Evolutionary conservation across 2,797 vertebrate genomes (phyloP), one percentile per base, ranked within the genome.

Genomic region (Chrysocyon brachyurus): DNA sequence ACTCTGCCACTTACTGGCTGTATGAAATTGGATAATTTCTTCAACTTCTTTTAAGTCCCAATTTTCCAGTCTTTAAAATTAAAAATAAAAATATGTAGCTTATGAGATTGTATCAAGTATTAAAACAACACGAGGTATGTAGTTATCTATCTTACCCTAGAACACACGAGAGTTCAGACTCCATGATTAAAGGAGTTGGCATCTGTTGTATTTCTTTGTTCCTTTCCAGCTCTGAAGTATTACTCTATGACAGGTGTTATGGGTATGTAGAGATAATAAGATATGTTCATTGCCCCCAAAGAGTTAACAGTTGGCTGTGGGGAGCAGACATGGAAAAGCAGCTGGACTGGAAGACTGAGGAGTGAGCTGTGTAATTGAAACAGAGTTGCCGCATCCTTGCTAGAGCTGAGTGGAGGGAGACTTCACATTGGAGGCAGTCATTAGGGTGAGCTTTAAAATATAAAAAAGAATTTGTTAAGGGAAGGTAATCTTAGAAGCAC

Each of bases 1-100:
- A 28, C 36, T 81, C 33, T 82, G 2, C 72, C 33, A 36, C 15
- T 33, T 49, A 86, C 40, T 77, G 72, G 14, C n/a, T 68, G 1
- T 36, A 17, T 83, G 52, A 92, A 77, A 75, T 59, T 52, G 26
- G 70, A 56, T 82, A 56, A 5, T 66, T 79, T 92, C 92, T 70
- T 96, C 72, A 91, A 61, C 75, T 15, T 96, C 63, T 91, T 57
- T 40, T 63, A 36, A 92, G 56, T 49, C 70, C 92, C 73, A 75
- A 77, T 83, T 83, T 88, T 81, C 56, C 15, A 90, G 17, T 75
- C 70, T 91, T 94, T 66, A 85, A 92, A 96, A 90, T 11, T 83
- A 72, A 81, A 52, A 40, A 77, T 68, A 63, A 90, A 91, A 82
- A 56, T 83, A 90, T 54, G 31, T n/a, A n/a, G 21, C 17, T 77